A percentile compares a stretch with the other conserved stretches of the same genome.
phyloP scores from a whole-genome alignment of 2,797 vertebrate species.

The Gila robusta region DNA sequence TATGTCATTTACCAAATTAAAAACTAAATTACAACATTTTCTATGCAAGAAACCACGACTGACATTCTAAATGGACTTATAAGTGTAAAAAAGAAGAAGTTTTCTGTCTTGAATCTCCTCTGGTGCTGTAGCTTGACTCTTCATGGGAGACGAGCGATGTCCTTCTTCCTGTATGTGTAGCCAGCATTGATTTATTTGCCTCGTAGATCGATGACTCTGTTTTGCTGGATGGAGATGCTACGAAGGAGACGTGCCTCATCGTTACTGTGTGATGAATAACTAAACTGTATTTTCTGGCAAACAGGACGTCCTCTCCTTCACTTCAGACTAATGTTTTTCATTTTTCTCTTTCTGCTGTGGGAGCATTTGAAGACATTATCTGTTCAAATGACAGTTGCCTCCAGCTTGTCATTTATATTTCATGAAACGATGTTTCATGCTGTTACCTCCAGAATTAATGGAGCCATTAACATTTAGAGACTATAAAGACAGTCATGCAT shows the following conservation, averaged over 20 bases:
- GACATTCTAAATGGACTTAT: not conserved
- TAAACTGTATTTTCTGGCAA: not conserved
- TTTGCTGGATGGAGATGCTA: constrained; percentile 10
- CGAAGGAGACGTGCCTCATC: not conserved
- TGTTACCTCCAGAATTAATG: constrained; percentile 45
- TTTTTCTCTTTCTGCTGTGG: constrained; percentile 3
- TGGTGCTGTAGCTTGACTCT: not conserved
- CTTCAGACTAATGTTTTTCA: constrained; percentile 1
- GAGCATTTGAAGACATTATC: not conserved
- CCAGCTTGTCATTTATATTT: constrained; percentile 22
- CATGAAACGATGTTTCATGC: constrained; percentile 17
- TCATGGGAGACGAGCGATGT: not conserved
- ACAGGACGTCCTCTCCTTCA: not conserved
- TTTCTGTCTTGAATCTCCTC: not conserved
- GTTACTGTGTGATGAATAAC: not conserved
- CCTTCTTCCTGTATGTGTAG: not conserved
- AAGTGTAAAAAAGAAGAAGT: not conserved
- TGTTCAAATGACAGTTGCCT: not conserved
- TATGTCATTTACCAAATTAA: not conserved
- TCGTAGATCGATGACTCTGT: not conserved
- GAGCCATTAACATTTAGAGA: not conserved
- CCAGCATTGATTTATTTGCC: not conserved
- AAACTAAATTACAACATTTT: not conserved
- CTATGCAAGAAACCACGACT: not conserved
- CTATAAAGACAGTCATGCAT: not conserved